Conservation (phyloP, 2,797 vertebrate genomes). For the Taeniopygia guttata region DNA sequence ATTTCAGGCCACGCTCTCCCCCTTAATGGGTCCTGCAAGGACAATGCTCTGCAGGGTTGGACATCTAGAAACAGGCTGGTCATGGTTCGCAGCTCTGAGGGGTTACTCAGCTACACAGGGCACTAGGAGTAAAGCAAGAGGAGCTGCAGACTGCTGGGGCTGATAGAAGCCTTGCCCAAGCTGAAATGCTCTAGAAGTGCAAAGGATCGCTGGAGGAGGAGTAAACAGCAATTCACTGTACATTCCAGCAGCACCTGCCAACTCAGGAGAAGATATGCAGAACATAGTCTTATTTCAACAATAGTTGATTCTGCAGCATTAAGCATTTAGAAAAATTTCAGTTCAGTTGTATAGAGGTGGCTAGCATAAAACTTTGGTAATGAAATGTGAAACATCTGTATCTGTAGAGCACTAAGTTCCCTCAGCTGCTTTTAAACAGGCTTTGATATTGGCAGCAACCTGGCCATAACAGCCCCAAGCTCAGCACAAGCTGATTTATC, state of each 20-base stretch:
- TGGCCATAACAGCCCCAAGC: not conserved
- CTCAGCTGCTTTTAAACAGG: conserved; percentile 23
- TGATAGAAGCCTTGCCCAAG: not conserved
- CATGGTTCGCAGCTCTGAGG: not conserved
- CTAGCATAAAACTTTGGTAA: not conserved
- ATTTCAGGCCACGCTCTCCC: not conserved
- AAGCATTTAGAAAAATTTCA: not conserved
- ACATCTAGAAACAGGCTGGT: not conserved
- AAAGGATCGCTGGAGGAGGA: not conserved
- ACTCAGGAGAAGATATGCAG: not conserved
- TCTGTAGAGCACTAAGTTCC: not conserved
- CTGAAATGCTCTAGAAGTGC: not conserved
- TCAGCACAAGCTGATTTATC: conserved; percentile 37
- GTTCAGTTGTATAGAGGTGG: not conserved
- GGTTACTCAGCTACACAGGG: not conserved
- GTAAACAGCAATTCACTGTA: not conserved
- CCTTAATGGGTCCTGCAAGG: rapidly evolving
- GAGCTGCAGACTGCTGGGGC: not conserved
- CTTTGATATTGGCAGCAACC: conserved; percentile 19
- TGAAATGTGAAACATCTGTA: conserved; percentile 26
- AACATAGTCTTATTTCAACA: not conserved
- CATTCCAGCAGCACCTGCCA: not conserved
- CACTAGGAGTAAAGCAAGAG: not conserved
- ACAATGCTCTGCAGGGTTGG: not conserved
- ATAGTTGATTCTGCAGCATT: not conserved